A percentile compares a stretch with the other conserved stretches of the same genome.
Conservation (phyloP, 2,888 invertebrate species). For the Melolontha melolontha region DNA sequence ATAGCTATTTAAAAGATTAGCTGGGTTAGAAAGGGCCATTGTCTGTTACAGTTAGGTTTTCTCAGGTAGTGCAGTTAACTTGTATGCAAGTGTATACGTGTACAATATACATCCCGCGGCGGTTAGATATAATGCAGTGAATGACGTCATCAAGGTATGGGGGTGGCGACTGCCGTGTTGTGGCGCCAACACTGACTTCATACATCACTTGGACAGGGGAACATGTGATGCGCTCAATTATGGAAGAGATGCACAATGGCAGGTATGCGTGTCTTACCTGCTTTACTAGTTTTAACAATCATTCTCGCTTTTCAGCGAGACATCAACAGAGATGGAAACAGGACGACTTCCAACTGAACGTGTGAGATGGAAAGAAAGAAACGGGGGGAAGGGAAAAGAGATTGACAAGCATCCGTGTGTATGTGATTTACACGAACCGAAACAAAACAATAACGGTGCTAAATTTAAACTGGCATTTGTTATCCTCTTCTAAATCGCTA, state of each 20-base stretch:
- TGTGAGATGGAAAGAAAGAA: slow-evolving; percentile 1
- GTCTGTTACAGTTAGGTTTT: slow-evolving; percentile 19
- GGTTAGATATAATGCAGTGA: slow-evolving; percentile 31
- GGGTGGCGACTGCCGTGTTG: slow-evolving; percentile 44
- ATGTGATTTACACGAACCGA: slow-evolving; percentile 31
- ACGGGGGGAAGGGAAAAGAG: slow-evolving; percentile 26
- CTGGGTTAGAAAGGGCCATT: too few relatives aligned
- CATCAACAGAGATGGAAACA: slow-evolving; percentile 19
- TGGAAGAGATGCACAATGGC: slow-evolving; percentile 47
- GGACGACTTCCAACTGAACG: background rate
- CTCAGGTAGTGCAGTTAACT: slow-evolving; percentile 34
- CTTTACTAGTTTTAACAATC: slow-evolving; percentile 38
- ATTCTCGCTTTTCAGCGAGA: slow-evolving; percentile 35
- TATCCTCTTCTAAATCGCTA: slow-evolving; percentile 21
- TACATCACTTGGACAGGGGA: slow-evolving; percentile 54
- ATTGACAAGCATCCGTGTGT: slow-evolving; percentile 34
- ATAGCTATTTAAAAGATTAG: slow-evolving; percentile 9
- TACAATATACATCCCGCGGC: slow-evolving; percentile 3
- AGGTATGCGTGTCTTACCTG: slow-evolving; percentile 49
- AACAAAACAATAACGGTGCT: slow-evolving; percentile 31
- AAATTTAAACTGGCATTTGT: slow-evolving; percentile 35
- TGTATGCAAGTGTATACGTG: slow-evolving; percentile 12
- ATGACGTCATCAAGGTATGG: slow-evolving; percentile 34
- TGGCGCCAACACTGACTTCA: slow-evolving; percentile 51
- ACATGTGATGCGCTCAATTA: slow-evolving; percentile 51